These are phyloP conservation scores for Ochropleura leucogaster DNA, from an alignment of 2,888 invertebrate species.

Conservation along the genomic window DNA sequence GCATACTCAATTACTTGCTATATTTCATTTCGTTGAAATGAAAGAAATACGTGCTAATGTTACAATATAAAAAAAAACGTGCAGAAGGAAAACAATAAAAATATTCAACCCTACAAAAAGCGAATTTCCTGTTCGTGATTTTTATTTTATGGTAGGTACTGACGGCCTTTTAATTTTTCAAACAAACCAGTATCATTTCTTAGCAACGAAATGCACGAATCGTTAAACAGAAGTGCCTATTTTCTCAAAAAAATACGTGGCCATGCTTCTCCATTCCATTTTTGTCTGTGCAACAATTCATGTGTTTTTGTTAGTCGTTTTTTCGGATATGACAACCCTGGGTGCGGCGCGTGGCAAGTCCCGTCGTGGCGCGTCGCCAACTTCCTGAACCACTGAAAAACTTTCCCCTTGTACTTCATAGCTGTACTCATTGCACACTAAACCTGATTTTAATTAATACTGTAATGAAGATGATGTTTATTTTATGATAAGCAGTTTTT, in stretches of 20 bases:
- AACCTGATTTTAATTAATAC: conserved; percentile 47
- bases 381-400: conserved; percentile 67
- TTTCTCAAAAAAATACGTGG: conserved; percentile 55
- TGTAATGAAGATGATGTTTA: conserved; percentile 11
- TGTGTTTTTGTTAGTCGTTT: conserved; percentile 43
- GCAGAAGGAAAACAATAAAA: neutral
- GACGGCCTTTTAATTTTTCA: conserved; percentile 4
- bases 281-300: conserved; percentile 52
- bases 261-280: conserved; percentile 48
- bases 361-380: conserved; percentile 66
- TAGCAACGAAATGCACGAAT: conserved; percentile 14
- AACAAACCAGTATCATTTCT: conserved; percentile 19
- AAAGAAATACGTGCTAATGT: conserved; percentile 33
- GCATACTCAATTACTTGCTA: conserved; percentile 54
- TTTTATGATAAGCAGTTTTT: conserved; percentile 1
- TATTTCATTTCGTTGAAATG: conserved; percentile 38
- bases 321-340: conserved; percentile 62
- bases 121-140: neutral
- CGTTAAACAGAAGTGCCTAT: conserved; percentile 59
- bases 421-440: conserved; percentile 37
- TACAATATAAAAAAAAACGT: neutral
- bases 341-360: conserved; percentile 44
- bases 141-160: conserved; percentile 5
- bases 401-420: conserved; percentile 57
- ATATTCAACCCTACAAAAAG: neutral